Conservation (phyloP, 2,888 invertebrate genomes). For the Tetragonula carbonaria region DNA sequence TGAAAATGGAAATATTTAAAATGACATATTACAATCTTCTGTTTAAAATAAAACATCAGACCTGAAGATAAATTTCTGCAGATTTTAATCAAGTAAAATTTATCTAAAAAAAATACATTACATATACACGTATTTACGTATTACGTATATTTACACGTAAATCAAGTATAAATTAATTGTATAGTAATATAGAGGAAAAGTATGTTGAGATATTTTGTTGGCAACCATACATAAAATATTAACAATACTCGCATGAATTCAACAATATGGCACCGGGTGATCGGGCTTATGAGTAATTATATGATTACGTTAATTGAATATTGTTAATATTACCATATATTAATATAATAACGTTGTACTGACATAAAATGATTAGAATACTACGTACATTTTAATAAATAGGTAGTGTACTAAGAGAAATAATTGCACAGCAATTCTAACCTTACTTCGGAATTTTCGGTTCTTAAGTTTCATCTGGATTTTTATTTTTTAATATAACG, state of each 20-base stretch:
- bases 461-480: conserved; percentile 12
- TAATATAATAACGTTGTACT: conserved; percentile 17
- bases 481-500: conserved; percentile 19
- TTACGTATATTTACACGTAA: too few relatives aligned
- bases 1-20: conserved; percentile 4
- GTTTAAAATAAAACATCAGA: neutral
- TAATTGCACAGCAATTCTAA: conserved; percentile 32
- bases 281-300: conserved; percentile 25
- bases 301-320: conserved; percentile 23
- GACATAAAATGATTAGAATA: conserved; percentile 32
- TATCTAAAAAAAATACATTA: neutral
- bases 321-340: conserved; percentile 18
- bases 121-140: neutral
- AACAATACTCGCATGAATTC: conserved; percentile 40
- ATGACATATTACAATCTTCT: neutral
- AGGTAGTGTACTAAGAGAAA: conserved; percentile 7
- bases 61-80: neutral
- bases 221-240: conserved; percentile 13
- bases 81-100: conserved; percentile 17
- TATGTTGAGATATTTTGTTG: conserved; percentile 23
- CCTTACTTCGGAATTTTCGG: conserved; percentile 29
- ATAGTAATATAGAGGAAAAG: conserved; percentile 7
- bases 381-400: conserved; percentile 13
- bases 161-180: conserved; percentile 10
- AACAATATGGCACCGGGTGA: conserved; percentile 59